These are phyloP conservation scores for Drosophila varians DNA, from an alignment of 1,140 invertebrate genomes.

Conservation along the genomic window DNA sequence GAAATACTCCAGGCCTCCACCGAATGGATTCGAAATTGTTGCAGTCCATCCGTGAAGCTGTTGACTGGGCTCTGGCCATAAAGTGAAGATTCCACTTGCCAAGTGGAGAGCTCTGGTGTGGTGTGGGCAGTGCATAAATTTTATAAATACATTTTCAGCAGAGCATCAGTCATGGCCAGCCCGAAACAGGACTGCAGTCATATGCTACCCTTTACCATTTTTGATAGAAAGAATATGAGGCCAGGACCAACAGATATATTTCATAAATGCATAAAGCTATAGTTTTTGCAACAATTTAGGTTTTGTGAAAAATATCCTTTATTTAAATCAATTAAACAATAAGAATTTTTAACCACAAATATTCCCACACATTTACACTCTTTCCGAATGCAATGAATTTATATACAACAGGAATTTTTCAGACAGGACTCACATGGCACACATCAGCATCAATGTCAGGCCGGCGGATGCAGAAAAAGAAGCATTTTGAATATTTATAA, in stretches of 20 bases:
- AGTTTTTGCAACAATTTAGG: too few species aligned
- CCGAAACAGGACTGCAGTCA: slow-evolving; percentile 18
- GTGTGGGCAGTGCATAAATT: slow-evolving; percentile 66
- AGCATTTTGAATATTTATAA: slow-evolving; percentile 73
- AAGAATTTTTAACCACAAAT: too few species aligned
- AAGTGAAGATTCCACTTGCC: slow-evolving; percentile 51
- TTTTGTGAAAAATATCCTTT: neutral
- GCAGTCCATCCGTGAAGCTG: slow-evolving; percentile 33
- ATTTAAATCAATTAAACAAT: neutral
- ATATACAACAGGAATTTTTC: slow-evolving; percentile 39
- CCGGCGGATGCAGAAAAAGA: slow-evolving; percentile 17
- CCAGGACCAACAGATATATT: neutral
- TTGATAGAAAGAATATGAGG: neutral
- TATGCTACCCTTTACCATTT: slow-evolving; percentile 2
- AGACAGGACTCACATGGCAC: slow-evolving; percentile 12
- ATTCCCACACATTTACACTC: neutral
- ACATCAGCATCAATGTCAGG: slow-evolving; percentile 32
- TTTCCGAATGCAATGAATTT: slow-evolving; percentile 21
- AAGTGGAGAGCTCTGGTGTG: slow-evolving; percentile 26
- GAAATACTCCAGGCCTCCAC: slow-evolving; percentile 14
- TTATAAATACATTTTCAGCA: slow-evolving; percentile 66
- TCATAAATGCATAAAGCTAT: neutral
- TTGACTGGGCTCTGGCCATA: slow-evolving; percentile 27
- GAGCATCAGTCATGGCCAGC: slow-evolving; percentile 47
- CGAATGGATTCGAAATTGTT: slow-evolving; percentile 42